Base-by-base conservation (phyloP, 2,797 vertebrate species). In the Vespertilio murinus region DNA sequence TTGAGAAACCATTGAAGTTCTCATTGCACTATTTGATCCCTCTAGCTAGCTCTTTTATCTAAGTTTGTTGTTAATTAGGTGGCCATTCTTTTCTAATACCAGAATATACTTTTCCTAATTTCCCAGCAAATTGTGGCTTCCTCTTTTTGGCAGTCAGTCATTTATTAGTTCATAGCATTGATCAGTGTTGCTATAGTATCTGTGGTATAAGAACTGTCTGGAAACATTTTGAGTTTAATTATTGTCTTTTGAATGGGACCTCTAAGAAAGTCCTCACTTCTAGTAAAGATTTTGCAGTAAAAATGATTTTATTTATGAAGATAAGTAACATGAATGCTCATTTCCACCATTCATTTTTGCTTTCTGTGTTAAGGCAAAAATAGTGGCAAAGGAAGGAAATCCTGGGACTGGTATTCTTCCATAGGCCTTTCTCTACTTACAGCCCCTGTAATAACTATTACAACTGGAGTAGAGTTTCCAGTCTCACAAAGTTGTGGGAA, bases 1-100 rank as follows among this genome's bases (percentile, higher is more conserved):
- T 69, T 91, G 69, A 90, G 71, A 83, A 90, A 23, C 82, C 78
- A 54, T 40, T 81, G n/a, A 94, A 94, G 67, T 84, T 94, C n/a
- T 79, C 71, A 79, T 8, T 82, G 35, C 67, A 61, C 20, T 49
- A 23, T 83, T 93, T 70, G 52, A 56, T 6, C 80, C 64, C 2
- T 67, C 14, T 83, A 59, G 5, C 79, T 75, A 54, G 8, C n/a
- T 54, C 6, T 91, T 79, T 90, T 88, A 52, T 93, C 35, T 74
- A 92, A 85, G 56, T 67, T 61, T 73, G 30, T 88, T 82, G 25
- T 17, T 81, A 90, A 52, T 91, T 82, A 8, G 67, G 13, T 93
- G 56, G 30, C 28, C 52, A 85, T 74, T 86, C 23, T 90, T 90
- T 82, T 64, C 65, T 95, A 35, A 77, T 80, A 8, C 87, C 28